These are phyloP conservation scores for Heteronetta atricapilla DNA, from an alignment of 2,113 vertebrate genomes.

Conservation along the genomic window DNA sequence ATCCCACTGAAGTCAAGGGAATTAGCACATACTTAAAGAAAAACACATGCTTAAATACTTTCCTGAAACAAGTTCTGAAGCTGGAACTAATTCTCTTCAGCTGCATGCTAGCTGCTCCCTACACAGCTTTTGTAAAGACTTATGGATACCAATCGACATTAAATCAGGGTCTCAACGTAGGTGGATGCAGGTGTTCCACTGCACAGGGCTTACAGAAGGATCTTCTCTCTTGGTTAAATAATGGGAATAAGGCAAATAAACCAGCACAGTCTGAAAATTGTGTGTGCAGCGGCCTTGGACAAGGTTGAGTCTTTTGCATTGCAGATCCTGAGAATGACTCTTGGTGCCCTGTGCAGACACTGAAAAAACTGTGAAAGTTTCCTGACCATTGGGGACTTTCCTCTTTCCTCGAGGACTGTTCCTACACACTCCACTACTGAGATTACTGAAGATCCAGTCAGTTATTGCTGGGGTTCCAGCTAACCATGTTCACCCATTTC, in stretches of 20 bases:
- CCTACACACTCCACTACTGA: background rate
- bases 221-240: background rate
- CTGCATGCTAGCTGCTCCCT: background rate
- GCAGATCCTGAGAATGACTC: background rate
- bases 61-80: conserved; percentile 15
- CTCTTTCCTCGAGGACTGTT: background rate
- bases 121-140: background rate
- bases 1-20: conserved; percentile 21
- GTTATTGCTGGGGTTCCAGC: background rate
- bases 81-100: conserved; percentile 48
- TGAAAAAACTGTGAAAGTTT: background rate
- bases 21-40: conserved; percentile 46
- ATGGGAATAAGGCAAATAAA: background rate
- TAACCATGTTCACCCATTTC: background rate
- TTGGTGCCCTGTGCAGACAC: background rate
- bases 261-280: background rate
- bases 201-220: background rate
- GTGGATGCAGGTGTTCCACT: background rate
- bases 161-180: background rate
- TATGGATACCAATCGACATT: background rate
- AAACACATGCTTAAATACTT: conserved; percentile 47
- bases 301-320: background rate
- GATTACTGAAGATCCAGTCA: background rate
- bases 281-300: background rate
- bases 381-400: background rate